Evolutionary conservation across 2,113 vertebrate genomes (phyloP), one percentile per base, ranked within the genome.

Genomic region (Lichenostomus cassidix): DNA sequence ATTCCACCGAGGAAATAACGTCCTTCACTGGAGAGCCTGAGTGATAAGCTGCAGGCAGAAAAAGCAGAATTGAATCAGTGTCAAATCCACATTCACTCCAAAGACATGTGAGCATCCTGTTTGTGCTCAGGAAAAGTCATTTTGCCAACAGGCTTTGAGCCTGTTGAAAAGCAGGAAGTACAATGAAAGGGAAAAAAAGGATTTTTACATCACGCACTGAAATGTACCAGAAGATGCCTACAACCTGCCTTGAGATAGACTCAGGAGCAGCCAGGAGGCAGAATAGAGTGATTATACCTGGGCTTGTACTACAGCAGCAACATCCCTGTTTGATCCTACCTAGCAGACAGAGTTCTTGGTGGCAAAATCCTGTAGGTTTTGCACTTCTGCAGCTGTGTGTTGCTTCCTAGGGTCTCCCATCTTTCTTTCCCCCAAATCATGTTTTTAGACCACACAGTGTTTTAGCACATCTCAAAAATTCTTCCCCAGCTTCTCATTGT

Each of bases 1-100:
- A 89, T 73, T 84, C 79, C 42, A 92, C 71, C 4, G 23, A 95
- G 69, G 83, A 94, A 94, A 78, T 56, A 44, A 90, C 5, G 91
- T 84, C 89, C 89, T 94, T 92, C 89, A 37, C 19, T 89, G 80
- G 86, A 75, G 60, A 91, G 76, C 44, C 55, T 53, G 91, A 88
- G 93, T 85, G 91, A 93, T 59, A 67, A 95, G 75, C 92, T 96
- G 68, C 94, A 94, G 90, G 93, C 82, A 88, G 68, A 41, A 83
- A 91, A 64, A 67, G 62, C 71, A 90, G 87, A 83, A 95, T 80
- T 52, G 74, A 94, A 91, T 88, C 90, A 92, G 75, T 39, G 73
- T 83, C 84, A 92, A 92, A 80, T 35, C 75, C 74, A 87, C 78
- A n/a, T 93, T 88, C 55, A 35, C 68, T 91, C 63, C 65, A 35